These are phyloP conservation scores for Gyps fulvus DNA, from an alignment of 2,113 vertebrate genomes.

Conservation along the genomic window DNA sequence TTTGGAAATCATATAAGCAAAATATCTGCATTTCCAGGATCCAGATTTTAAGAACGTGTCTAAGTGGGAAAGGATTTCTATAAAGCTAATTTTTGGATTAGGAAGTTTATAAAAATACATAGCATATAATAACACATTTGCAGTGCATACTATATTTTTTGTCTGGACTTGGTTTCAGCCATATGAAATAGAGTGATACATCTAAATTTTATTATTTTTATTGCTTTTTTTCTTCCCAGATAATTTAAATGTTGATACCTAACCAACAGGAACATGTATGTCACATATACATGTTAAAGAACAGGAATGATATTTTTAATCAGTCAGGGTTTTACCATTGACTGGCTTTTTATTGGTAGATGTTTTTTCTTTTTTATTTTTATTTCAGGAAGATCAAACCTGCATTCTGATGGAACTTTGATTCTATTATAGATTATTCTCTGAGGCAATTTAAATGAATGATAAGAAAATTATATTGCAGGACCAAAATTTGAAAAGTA, in stretches of 20 bases:
- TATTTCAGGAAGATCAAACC: background rate
- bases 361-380: background rate
- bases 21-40: background rate
- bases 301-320: background rate
- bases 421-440: background rate
- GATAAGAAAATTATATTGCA: background rate
- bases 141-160: background rate
- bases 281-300: background rate
- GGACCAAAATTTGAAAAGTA: background rate
- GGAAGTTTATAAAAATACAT: background rate
- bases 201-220: background rate
- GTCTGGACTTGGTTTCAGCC: background rate
- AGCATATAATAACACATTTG: background rate
- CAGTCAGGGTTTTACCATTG: background rate
- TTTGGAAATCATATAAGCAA: background rate
- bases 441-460: background rate
- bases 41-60: background rate
- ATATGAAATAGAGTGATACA: background rate
- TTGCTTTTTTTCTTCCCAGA: background rate
- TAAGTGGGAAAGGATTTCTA: background rate
- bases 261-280: background rate
- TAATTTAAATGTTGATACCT: background rate
- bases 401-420: background rate
- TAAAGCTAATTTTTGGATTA: background rate
- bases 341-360: background rate